Base-by-base conservation (phyloP, 2,113 vertebrate species). In the Sitta europaea region DNA sequence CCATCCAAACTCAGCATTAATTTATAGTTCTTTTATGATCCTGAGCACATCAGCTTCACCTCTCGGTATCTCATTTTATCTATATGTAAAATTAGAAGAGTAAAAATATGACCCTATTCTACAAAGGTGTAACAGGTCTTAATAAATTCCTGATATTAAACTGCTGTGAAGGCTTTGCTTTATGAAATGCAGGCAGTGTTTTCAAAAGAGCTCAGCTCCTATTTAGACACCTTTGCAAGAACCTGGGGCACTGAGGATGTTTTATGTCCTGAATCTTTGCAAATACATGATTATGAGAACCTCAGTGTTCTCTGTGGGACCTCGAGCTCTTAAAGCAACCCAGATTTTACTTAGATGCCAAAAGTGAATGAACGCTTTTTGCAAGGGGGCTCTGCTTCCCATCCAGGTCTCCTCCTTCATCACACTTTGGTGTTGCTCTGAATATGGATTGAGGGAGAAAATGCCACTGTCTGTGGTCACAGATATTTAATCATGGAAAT, bases 1-100 rank as follows among this genome's bases (percentile, higher is more conserved):
- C 68, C 55, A 88, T 88, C 92, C 63, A 92, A 93, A 92, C n/a
- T 77, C 78, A 71, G 61, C 88, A 95, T 92, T 96, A 88, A 96
- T 94, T 95, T 94, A 90, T 80, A 55, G 63, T 67, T 88, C 75
- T 90, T 92, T 92, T 93, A 92, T 48, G 78, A 93, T 93, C 86
- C 92, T 40, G 51, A 93, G 47, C 92, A 78, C 59, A 86, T 57
- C 79, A 86, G 88, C 59, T 92, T 95, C 94, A 88, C 78, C 86
- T 94, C 47, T 79, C 90, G 90, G 78, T 90, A 77, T 94, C 94
- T 95, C 76, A 86, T 82, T 94, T 97, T 96, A 95, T 96, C 96
- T 90, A 47, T 80, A 88, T 84, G 88, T 93, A 92, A 90, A 96
- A 95, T 96, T 83, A 96, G 94, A 90, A 81, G 79, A 92, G 75